phyloP scores from a whole-genome alignment of 2,113 vertebrate genomes.

The Sceloporus undulatus region DNA sequence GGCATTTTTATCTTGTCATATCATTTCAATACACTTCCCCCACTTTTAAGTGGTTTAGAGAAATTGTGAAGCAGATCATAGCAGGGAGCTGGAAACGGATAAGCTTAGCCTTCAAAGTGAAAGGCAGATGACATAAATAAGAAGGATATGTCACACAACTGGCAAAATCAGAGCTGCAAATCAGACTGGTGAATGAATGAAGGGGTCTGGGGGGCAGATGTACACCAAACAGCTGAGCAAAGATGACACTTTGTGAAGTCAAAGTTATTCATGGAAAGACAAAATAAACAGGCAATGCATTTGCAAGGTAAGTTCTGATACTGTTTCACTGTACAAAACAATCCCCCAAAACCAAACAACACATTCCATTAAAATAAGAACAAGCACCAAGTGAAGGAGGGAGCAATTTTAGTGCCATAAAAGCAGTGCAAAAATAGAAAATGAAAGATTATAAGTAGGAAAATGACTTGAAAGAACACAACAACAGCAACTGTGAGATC shows the following conservation, averaged over 20 bases:
- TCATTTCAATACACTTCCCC: not conserved
- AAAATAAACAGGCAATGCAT: too few relatives aligned
- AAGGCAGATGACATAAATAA: not conserved
- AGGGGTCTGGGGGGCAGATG: not conserved
- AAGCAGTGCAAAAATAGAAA: too few relatives aligned
- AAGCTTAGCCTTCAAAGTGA: conserved; percentile 9
- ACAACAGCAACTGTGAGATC: too few relatives aligned
- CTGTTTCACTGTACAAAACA: too few relatives aligned
- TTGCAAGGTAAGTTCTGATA: too few relatives aligned
- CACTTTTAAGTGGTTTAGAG: conserved; percentile 1
- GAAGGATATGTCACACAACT: rapidly evolving
- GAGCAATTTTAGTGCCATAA: too few relatives aligned
- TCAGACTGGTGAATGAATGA: not conserved
- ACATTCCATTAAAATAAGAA: too few relatives aligned
- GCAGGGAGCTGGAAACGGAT: not conserved
- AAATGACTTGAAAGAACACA: too few relatives aligned
- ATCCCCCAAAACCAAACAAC: too few relatives aligned
- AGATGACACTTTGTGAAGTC: not conserved
- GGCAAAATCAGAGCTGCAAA: conserved; percentile 23
- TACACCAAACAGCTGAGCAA: not conserved
- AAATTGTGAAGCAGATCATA: not conserved
- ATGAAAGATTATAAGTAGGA: too few relatives aligned
- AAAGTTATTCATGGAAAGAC: not conserved
- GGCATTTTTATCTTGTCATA: not conserved
- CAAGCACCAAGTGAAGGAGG: too few relatives aligned